Conservation (phyloP, 2,113 vertebrate genomes). For the Scophthalmus maximus region DNA sequence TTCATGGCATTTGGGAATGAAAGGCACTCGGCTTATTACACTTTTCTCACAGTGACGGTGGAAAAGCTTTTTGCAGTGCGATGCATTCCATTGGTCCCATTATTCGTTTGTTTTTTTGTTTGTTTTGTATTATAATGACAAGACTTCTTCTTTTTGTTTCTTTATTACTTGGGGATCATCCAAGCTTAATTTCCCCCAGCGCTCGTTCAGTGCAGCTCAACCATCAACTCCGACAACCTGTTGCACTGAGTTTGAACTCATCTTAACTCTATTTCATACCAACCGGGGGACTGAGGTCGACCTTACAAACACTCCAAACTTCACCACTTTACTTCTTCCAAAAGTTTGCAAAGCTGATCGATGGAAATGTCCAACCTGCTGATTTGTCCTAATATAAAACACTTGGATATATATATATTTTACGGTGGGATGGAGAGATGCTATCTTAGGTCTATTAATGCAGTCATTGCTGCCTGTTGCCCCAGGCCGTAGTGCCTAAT, state of each 20-base stretch:
- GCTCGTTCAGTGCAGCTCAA: constrained; percentile 4
- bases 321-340: not conserved
- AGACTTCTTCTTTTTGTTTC: not conserved
- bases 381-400: constrained; percentile 46
- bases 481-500: constrained; percentile 67
- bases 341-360: constrained; percentile 21
- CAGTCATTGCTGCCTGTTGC: constrained; percentile 59
- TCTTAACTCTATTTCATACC: constrained; percentile 6
- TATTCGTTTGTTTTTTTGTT: constrained; percentile 12
- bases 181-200: constrained; percentile 1
- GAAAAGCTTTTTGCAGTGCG: constrained; percentile 25
- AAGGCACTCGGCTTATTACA: constrained; percentile 49
- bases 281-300: not conserved
- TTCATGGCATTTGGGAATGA: constrained; percentile 71
- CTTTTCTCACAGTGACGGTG: constrained; percentile 35
- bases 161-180: not conserved
- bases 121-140: constrained; percentile 1
- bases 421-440: constrained; percentile 58
- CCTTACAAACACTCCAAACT: constrained; percentile 1
- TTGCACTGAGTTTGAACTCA: constrained; percentile 8
- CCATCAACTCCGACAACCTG: constrained; percentile 22
- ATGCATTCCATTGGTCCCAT: constrained; percentile 39
- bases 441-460: constrained; percentile 73
- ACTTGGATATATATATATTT: constrained; percentile 41
- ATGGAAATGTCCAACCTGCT: constrained; percentile 63